A percentile compares a stretch with the other conserved stretches of the same genome.
Evolutionary conservation across 53 echinoderm and acorn worm species (phyloP).

Genomic region (Paracentrotus lividus): DNA sequence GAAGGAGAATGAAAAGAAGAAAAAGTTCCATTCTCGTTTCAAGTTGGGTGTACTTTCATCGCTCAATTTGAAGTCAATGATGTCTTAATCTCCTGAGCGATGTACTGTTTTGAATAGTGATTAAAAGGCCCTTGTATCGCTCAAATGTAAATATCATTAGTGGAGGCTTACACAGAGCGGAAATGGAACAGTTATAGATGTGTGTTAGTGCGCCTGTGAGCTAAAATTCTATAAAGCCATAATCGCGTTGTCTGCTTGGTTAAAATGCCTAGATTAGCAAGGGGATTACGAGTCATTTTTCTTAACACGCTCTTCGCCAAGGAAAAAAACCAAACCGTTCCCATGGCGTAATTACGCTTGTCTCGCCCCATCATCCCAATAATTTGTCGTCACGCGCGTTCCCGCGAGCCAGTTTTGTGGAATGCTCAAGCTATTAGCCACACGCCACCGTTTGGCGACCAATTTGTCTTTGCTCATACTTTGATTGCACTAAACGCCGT

Average conservation of each 20-base stretch:
- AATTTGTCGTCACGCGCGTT: slow-evolving; percentile 63
- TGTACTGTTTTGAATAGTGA: slow-evolving; percentile 58
- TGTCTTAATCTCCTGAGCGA: slow-evolving; percentile 60
- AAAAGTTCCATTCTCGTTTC: background rate
- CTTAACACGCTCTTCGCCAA: slow-evolving; percentile 27
- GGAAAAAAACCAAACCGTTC: slow-evolving; percentile 31
- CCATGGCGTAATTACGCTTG: slow-evolving; percentile 68
- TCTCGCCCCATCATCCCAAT: slow-evolving; percentile 67
- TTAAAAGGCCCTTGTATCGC: slow-evolving; percentile 60
- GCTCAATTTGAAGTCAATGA: background rate
- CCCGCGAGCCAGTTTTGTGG: slow-evolving; percentile 72
- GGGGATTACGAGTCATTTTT: slow-evolving; percentile 60
- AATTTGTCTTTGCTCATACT: slow-evolving; percentile 70
- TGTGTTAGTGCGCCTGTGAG: slow-evolving; percentile 36
- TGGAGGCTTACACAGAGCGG: slow-evolving; percentile 55
- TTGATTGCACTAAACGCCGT: slow-evolving; percentile 71
- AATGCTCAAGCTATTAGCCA: slow-evolving; percentile 65
- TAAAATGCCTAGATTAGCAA: slow-evolving; percentile 57
- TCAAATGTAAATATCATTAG: slow-evolving; percentile 63
- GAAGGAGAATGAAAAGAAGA: slow-evolving; percentile 4
- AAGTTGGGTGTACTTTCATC: slow-evolving; percentile 62
- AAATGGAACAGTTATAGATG: slow-evolving; percentile 59
- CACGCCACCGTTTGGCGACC: slow-evolving; percentile 72
- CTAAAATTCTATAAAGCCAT: slow-evolving; percentile 40
- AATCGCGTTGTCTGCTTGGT: slow-evolving; percentile 6